Evolutionary conservation across 2,888 invertebrate species (phyloP).

Genomic region (Pseudeuparius sepicola): DNA sequence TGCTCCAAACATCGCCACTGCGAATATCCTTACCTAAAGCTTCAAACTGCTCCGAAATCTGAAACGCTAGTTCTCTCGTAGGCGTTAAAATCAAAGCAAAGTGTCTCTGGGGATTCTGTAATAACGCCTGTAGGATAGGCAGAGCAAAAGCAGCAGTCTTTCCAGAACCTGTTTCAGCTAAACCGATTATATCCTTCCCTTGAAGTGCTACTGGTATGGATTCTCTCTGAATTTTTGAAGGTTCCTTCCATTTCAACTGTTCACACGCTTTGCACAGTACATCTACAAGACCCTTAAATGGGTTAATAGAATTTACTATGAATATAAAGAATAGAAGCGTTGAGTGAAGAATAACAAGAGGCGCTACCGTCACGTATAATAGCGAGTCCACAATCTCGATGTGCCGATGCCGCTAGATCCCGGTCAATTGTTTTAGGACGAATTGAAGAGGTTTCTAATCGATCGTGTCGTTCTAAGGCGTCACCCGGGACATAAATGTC

Average conservation of each 20-base stretch:
- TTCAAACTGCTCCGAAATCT: slow-evolving; percentile 97
- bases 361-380: too few species aligned
- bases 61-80: slow-evolving; percentile 95
- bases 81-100: slow-evolving; percentile 92
- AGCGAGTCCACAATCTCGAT: too few species aligned
- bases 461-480: too few species aligned
- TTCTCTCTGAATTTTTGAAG: slow-evolving; percentile 92
- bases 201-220: slow-evolving; percentile 84
- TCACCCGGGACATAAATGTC: too few species aligned
- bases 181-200: slow-evolving; percentile 59
- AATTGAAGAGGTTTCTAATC: too few species aligned
- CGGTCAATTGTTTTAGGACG: too few species aligned
- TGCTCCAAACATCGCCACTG: too few species aligned
- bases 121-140: slow-evolving; percentile 84
- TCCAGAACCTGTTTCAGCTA: slow-evolving; percentile 83
- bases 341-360: too few species aligned
- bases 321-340: too few species aligned
- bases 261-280: slow-evolving; percentile 84
- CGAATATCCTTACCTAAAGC: slow-evolving; percentile 74
- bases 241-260: slow-evolving; percentile 86
- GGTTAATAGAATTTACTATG: too few species aligned
- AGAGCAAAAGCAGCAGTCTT: slow-evolving; percentile 97
- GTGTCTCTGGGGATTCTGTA: slow-evolving; percentile 87
- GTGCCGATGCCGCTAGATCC: too few species aligned
- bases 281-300: slow-evolving; percentile 75